Evolutionary conservation across 2,113 vertebrate species (phyloP), one percentile per base, ranked within the genome.

Genomic region (Poeciliopsis occidentalis): DNA sequence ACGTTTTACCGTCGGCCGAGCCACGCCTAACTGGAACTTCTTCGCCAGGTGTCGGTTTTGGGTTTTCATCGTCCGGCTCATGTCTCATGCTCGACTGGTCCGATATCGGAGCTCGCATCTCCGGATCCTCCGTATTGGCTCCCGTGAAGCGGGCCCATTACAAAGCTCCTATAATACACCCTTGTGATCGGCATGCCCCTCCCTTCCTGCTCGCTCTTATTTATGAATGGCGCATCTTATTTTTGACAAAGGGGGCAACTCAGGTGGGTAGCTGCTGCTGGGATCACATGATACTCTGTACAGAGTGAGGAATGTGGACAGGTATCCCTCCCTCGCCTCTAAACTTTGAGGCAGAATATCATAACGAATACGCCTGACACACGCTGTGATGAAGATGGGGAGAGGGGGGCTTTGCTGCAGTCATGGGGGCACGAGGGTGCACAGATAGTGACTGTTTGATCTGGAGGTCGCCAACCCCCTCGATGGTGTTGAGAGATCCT

Each of bases 381-480:
- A 83, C 78, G 86, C 85, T 67, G 73, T 17, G 64, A 83, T 85
- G 83, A 75, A 17, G 81, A 87, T 71, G 34, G 10, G 34, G 34
- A 1, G 71, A 73, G 79, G 60, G 51, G 70, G 73, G 78, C 67
- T 0, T 83, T 26, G 73, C 64, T 69, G 71, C 67, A 76, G 83
- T 79, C 1, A 47, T 70, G 91, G 92, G 86, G 76, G 61, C 19
- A 61, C 26, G 24, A 93, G 94, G 87, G 87, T 94, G 92, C 94
- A 94, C 95, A 95, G 96, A 97, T 97, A 96, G 97, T 96, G 94
- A 92, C 94, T 95, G 97, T 97, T 99, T 97, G 96, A 97, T 98
- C 96, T 95, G 97, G 97, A 98, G 97, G 97, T 98, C 95, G 95
- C 96, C 93, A 94, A 95, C 88, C 93, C 85, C 51, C 94, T 94